These are phyloP conservation scores for Laothoe populi DNA, from an alignment of 2,888 invertebrate species.

Conservation along the genomic window DNA sequence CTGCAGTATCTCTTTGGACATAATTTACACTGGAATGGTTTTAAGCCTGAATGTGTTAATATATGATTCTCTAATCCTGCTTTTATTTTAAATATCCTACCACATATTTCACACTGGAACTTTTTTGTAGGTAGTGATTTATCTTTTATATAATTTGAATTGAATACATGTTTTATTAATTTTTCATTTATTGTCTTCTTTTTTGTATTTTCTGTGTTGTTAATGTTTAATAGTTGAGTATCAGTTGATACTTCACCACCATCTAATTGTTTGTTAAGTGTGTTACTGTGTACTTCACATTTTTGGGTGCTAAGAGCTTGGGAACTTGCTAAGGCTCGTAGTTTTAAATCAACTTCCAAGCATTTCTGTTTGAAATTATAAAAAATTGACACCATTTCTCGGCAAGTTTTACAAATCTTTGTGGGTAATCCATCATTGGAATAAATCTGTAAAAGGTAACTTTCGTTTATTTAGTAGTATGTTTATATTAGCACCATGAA, in stretches of 20 bases:
- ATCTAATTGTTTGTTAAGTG: background rate
- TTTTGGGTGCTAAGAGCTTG: background rate
- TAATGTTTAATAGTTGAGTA: background rate
- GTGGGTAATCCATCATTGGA: constrained; percentile 43
- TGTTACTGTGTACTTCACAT: background rate
- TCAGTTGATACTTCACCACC: background rate
- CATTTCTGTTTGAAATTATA: constrained; percentile 52
- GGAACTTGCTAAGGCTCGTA: background rate
- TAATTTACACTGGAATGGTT: constrained; percentile 58
- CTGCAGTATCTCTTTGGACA: constrained; percentile 66
- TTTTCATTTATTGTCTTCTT: background rate
- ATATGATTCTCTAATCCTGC: constrained; percentile 54
- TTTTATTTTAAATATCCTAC: constrained; percentile 43
- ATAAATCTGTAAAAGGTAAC: constrained; percentile 20
- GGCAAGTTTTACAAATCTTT: constrained; percentile 46
- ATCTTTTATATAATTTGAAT: background rate
- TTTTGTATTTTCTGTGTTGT: background rate
- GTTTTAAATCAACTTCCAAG: constrained; percentile 35
- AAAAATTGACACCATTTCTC: constrained; percentile 45
- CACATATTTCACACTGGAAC: constrained; percentile 49
- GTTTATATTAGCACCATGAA: background rate
- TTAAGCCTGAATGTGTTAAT: constrained; percentile 59
- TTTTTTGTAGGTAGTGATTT: constrained; percentile 28
- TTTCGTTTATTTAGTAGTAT: background rate
- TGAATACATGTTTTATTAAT: background rate